Percentiles rank a stretch among this genome's conserved stretches.
Evolutionary conservation across 2,797 vertebrate species (phyloP).

Genomic region (Sebastes glaucus): DNA sequence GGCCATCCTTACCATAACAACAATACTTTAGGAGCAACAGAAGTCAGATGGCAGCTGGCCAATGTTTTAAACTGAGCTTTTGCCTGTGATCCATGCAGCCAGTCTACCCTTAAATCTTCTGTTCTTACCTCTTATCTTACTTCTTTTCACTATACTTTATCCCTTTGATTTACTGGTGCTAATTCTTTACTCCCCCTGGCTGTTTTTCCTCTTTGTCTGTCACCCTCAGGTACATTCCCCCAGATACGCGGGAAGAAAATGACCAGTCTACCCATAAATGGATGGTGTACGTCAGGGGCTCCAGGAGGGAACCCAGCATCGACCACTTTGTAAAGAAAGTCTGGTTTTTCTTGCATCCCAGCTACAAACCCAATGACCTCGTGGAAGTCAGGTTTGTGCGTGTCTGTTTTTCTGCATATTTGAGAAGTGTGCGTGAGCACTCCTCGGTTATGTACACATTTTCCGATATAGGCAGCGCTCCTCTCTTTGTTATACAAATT

Average conservation of each 20-base stretch:
- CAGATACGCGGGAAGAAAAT: slow-evolving; percentile 97
- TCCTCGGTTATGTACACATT: neutral
- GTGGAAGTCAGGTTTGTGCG: slow-evolving; percentile 94
- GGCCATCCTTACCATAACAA: too few species aligned
- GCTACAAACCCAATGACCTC: slow-evolving; percentile 98
- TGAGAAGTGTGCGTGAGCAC: neutral
- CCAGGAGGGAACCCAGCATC: slow-evolving; percentile 94
- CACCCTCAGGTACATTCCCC: slow-evolving; percentile 92
- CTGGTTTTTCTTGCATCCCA: slow-evolving; percentile 99
- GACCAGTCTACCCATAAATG: slow-evolving; percentile 99
- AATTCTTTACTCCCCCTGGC: neutral
- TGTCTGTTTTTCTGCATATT: slow-evolving; percentile 8
- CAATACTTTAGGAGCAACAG: too few species aligned
- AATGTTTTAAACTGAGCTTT: neutral
- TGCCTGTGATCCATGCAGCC: neutral
- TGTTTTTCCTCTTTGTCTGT: neutral
- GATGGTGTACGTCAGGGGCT: slow-evolving; percentile 99
- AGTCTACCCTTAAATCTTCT: neutral
- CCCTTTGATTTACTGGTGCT: neutral
- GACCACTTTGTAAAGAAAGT: slow-evolving; percentile 99
- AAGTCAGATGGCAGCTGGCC: too few species aligned
- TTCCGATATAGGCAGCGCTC: slow-evolving; percentile 31
- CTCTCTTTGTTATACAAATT: neutral
- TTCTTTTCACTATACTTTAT: neutral
- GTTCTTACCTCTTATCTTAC: neutral